Percentiles rank a stretch among this genome's conserved stretches.
phyloP scores from a whole-genome alignment of 1,140 invertebrate genomes.

The Pogonomyrmex barbatus region DNA sequence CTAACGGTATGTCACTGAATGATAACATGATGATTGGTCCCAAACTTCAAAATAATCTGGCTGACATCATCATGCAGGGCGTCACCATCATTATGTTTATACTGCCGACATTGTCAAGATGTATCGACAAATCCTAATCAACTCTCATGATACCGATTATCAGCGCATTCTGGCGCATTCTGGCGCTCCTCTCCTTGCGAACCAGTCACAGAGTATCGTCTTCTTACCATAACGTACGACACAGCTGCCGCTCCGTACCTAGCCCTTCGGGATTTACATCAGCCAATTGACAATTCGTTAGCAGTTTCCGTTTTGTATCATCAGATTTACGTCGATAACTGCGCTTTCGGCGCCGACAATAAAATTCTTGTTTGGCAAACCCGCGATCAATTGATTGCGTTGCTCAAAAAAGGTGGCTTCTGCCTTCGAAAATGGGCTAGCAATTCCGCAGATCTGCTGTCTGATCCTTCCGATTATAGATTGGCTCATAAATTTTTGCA shows the following conservation, averaged over 20 bases:
- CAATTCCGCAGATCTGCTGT: background rate
- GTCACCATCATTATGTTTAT: background rate
- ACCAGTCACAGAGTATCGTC: background rate
- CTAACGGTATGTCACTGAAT: background rate
- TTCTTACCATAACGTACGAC: background rate
- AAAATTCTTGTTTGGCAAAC: background rate
- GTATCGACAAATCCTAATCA: background rate
- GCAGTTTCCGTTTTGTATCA: too few relatives aligned
- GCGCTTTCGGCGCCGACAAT: background rate
- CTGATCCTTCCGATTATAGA: background rate
- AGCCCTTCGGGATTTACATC: background rate
- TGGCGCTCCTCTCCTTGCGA: fast-evolving
- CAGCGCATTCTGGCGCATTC: background rate
- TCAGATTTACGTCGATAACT: background rate
- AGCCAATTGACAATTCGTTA: too few relatives aligned
- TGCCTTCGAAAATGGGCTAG: background rate
- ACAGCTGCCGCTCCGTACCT: background rate
- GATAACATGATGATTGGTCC: background rate
- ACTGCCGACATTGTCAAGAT: background rate
- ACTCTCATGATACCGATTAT: background rate
- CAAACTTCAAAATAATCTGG: background rate
- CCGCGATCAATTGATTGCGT: background rate
- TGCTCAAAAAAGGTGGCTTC: background rate
- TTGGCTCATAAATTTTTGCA: background rate
- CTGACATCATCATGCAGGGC: background rate